A percentile compares a stretch with the other conserved stretches of the same genome.
Conservation (phyloP, 2,113 vertebrate species). For the Archilochus colubris region DNA sequence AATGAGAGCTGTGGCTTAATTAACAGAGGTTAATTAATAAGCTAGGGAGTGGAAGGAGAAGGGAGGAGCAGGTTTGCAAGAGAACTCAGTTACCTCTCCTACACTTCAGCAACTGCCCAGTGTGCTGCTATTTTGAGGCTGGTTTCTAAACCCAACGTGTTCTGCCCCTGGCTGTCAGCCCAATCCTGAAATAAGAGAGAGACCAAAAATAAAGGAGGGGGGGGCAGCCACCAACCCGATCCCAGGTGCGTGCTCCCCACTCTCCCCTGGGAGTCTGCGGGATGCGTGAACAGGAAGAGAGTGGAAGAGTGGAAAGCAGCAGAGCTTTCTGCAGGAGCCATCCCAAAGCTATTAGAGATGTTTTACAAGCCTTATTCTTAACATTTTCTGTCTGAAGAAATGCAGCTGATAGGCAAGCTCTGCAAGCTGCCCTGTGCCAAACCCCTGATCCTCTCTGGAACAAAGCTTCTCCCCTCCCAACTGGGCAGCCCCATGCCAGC, state of each 20-base stretch:
- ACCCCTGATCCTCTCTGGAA: background rate
- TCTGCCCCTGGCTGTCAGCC: background rate
- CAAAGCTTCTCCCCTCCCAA: background rate
- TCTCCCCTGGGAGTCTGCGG: background rate
- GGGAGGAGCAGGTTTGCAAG: slow-evolving; percentile 30
- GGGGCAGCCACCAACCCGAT: background rate
- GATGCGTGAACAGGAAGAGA: background rate
- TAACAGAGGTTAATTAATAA: slow-evolving; percentile 66
- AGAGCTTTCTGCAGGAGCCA: background rate
- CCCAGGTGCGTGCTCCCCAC: accelerated
- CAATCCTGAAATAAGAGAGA: accelerated
- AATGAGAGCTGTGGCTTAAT: slow-evolving; percentile 36
- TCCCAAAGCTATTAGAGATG: background rate
- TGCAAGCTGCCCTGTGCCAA: accelerated
- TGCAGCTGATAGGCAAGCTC: accelerated
- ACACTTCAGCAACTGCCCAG: accelerated
- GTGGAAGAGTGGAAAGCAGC: background rate
- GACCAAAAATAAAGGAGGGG: background rate
- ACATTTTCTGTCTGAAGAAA: background rate
- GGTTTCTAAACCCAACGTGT: background rate
- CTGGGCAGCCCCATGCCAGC: background rate
- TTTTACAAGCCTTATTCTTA: background rate
- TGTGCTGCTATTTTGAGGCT: background rate
- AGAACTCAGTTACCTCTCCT: background rate
- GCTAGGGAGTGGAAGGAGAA: slow-evolving; percentile 25